phyloP scores from a whole-genome alignment of 2,888 invertebrate species.

The Pristionchus mayeri region DNA sequence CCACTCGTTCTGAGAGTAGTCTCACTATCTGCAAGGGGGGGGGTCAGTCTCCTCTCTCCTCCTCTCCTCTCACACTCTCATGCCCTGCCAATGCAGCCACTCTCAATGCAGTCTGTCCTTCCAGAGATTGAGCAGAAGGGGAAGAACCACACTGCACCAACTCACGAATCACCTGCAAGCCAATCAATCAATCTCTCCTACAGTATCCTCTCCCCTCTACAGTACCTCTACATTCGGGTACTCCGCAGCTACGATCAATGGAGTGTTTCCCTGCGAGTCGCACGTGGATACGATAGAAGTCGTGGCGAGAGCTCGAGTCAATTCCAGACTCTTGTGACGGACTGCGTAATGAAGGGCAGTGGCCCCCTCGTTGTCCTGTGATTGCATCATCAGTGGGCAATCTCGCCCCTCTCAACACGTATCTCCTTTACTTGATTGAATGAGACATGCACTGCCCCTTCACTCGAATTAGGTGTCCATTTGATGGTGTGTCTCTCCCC shows the following conservation, averaged over 20 bases:
- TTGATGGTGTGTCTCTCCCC: conserved; percentile 23
- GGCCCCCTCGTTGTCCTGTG: conserved; percentile 64
- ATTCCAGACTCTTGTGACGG: conserved; percentile 54
- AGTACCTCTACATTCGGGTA: conserved; percentile 57
- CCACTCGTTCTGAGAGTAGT: not conserved
- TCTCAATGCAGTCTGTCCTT: conserved; percentile 83
- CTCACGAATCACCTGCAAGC: conserved; percentile 80
- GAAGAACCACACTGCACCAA: conserved; percentile 83
- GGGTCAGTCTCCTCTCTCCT: not conserved
- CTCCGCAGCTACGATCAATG: conserved; percentile 61
- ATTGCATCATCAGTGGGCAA: not conserved
- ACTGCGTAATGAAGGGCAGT: conserved; percentile 66
- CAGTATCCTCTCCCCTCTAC: not conserved
- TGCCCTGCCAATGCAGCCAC: conserved; percentile 89
- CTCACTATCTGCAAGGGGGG: not conserved
- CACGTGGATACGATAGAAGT: conserved; percentile 58
- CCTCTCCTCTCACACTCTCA: conserved; percentile 56
- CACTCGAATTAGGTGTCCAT: conserved; percentile 28
- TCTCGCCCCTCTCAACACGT: not conserved
- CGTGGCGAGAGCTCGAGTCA: conserved; percentile 58
- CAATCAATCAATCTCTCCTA: not conserved
- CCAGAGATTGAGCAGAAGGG: conserved; percentile 80
- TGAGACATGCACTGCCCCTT: not conserved
- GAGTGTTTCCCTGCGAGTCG: conserved; percentile 62
- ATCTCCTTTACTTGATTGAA: not conserved